Percentiles rank a stretch among this genome's conserved stretches.
Evolutionary conservation across 2,797 vertebrate genomes (phyloP).

Genomic region (Choloepus didactylus): DNA sequence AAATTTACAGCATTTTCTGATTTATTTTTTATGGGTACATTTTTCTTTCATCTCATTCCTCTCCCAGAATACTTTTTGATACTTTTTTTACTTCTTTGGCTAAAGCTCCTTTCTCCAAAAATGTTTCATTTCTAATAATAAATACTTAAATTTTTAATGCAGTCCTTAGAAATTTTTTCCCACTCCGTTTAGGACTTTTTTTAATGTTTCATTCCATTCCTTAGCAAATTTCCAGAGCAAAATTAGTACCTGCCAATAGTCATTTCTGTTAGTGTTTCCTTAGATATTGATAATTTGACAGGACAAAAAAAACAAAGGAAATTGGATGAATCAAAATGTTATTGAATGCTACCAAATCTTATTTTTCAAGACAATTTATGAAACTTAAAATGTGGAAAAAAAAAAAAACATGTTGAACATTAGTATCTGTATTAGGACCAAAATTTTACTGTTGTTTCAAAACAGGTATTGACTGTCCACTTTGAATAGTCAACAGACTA

Average conservation of each 20-base stretch:
- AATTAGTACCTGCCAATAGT: slow-evolving; percentile 54
- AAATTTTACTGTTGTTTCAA: neutral
- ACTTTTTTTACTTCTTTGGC: neutral
- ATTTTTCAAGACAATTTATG: slow-evolving; percentile 55
- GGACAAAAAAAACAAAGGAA: neutral
- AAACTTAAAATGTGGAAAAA: neutral
- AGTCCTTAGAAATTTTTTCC: neutral
- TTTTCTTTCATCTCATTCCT: neutral
- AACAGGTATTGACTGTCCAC: neutral
- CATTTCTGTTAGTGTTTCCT: slow-evolving; percentile 58
- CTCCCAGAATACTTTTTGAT: neutral
- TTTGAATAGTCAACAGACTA: neutral
- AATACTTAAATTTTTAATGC: neutral
- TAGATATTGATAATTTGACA: slow-evolving; percentile 63
- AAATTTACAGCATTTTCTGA: neutral
- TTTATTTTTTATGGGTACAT: neutral
- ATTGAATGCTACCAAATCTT: slow-evolving; percentile 37
- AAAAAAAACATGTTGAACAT: neutral
- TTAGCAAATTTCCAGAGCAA: neutral
- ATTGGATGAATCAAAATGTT: neutral
- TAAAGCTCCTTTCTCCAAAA: neutral
- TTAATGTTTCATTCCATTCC: neutral
- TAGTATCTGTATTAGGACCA: neutral
- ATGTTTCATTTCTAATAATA: neutral
- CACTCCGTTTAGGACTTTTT: neutral